Evolutionary conservation across 2,888 invertebrate species (phyloP), one percentile per base, ranked within the genome.

Genomic region (Chymomyza caudatula): DNA sequence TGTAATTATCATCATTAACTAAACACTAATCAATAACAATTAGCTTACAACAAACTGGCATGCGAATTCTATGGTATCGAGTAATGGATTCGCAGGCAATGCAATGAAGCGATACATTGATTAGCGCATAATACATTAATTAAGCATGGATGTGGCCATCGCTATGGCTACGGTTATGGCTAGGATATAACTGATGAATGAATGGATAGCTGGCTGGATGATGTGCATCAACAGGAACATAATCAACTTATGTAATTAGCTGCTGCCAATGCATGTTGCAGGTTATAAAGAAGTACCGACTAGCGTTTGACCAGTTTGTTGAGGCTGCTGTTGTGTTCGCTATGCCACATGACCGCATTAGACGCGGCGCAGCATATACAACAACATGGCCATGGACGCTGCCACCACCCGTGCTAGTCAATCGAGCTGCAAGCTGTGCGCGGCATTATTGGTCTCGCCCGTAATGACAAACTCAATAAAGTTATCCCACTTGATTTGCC

Each of bases 401-500:
- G 76, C 52, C 83, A 85, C 79, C 85, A 86, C 79, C 79, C 86
- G 81, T 77, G 78, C 85, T 87, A 88, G 88, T 88, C 88, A 88
- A 85, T 85, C 85, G 68, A 86, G 62, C 23, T 63, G 71, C 47
- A 74, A 81, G n/a, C 72, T 13, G 19, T 76, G 22, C 2, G 74
- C 44, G 2, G 53, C 63, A 0, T 3, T 25, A 17, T 65, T 71
- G 11, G 23, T 23, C 11, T 19, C 43, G 3, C 73, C 77, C 0
- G 74, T 68, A 22, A 87, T 77, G 3, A 88, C 74, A 13, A 65
- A 91, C 19, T 70, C 87, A 47, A 94, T 89, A 86, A 93, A 94
- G 1, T 77, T 64, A 56, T 92, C 86, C 95, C 95, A 95, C 63
- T 92, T 90, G 0, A 42, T 25, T 66, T 91, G 76, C 92, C 94